Evolutionary conservation across 1,140 invertebrate genomes (phyloP).

Genomic region (Euglossa dilemma): DNA sequence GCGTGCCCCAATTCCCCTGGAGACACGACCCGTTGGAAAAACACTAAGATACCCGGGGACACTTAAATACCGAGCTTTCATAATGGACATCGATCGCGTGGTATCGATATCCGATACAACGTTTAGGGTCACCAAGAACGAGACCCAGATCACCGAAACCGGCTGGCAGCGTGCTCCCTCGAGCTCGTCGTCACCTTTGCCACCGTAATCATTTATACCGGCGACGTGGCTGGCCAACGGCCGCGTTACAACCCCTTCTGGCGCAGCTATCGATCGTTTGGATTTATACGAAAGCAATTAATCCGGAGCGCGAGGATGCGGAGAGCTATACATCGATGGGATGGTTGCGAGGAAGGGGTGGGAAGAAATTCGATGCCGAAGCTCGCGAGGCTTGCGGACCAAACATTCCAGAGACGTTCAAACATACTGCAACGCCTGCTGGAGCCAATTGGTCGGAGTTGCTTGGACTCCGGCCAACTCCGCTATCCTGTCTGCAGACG

Average conservation of each 20-base stretch:
- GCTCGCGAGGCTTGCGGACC: slow-evolving; percentile 45
- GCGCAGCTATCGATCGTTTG: slow-evolving; percentile 33
- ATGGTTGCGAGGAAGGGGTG: background rate
- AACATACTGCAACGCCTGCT: slow-evolving; percentile 70
- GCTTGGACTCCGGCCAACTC: slow-evolving; percentile 77
- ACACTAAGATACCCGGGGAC: slow-evolving; percentile 38
- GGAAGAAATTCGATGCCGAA: slow-evolving; percentile 45
- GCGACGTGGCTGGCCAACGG: background rate
- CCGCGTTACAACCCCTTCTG: background rate
- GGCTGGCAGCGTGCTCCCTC: background rate
- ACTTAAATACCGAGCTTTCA: slow-evolving; percentile 46
- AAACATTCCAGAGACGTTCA: slow-evolving; percentile 67
- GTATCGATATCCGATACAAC: slow-evolving; percentile 67
- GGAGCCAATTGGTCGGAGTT: slow-evolving; percentile 77
- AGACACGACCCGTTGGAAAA: background rate
- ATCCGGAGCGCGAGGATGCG: slow-evolving; percentile 46
- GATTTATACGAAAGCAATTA: slow-evolving; percentile 70
- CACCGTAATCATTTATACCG: slow-evolving; percentile 61
- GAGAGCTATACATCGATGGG: slow-evolving; percentile 11
- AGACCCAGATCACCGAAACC: slow-evolving; percentile 10
- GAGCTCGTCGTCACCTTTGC: slow-evolving; percentile 52
- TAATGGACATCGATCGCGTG: slow-evolving; percentile 49
- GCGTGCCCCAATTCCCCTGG: background rate
- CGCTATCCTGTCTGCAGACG: slow-evolving; percentile 70
- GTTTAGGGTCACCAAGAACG: slow-evolving; percentile 49